Conservation (phyloP, 2,113 vertebrate genomes). For the Scomber colias region DNA sequence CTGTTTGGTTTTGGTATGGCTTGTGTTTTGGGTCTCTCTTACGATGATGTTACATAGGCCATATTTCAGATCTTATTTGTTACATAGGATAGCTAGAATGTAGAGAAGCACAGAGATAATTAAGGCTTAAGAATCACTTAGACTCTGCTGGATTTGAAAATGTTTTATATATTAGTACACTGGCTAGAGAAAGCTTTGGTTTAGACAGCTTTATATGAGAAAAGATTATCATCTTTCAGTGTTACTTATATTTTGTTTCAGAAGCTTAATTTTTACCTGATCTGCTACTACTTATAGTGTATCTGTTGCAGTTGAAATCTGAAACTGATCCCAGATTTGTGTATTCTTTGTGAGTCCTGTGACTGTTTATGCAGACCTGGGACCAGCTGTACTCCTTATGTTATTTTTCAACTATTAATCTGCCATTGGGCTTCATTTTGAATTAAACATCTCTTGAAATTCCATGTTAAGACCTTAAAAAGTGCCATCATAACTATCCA, state of each 20-base stretch:
- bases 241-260: slow-evolving; percentile 59
- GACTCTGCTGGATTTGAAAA: slow-evolving; percentile 69
- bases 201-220: slow-evolving; percentile 70
- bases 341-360: slow-evolving; percentile 36
- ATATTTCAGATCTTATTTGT: slow-evolving; percentile 61
- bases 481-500: slow-evolving; percentile 70
- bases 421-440: slow-evolving; percentile 49
- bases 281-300: slow-evolving; percentile 60
- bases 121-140: slow-evolving; percentile 66
- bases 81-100: slow-evolving; percentile 67
- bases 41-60: slow-evolving; percentile 54
- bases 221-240: slow-evolving; percentile 55
- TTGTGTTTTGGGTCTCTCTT: slow-evolving; percentile 56
- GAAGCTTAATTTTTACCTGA: slow-evolving; percentile 63
- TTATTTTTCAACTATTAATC: slow-evolving; percentile 45
- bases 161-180: slow-evolving; percentile 74
- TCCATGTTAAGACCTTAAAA: slow-evolving; percentile 67
- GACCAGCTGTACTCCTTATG: slow-evolving; percentile 40
- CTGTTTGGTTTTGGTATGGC: slow-evolving; percentile 51
- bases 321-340: slow-evolving; percentile 63
- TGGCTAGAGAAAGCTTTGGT: slow-evolving; percentile 71
- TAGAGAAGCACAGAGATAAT: slow-evolving; percentile 76
- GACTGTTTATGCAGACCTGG: slow-evolving; percentile 61
- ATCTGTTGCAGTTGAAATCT: slow-evolving; percentile 47
- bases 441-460: slow-evolving; percentile 58